phyloP scores from a whole-genome alignment of 2,113 vertebrate species.

The Phoenicopterus ruber region DNA sequence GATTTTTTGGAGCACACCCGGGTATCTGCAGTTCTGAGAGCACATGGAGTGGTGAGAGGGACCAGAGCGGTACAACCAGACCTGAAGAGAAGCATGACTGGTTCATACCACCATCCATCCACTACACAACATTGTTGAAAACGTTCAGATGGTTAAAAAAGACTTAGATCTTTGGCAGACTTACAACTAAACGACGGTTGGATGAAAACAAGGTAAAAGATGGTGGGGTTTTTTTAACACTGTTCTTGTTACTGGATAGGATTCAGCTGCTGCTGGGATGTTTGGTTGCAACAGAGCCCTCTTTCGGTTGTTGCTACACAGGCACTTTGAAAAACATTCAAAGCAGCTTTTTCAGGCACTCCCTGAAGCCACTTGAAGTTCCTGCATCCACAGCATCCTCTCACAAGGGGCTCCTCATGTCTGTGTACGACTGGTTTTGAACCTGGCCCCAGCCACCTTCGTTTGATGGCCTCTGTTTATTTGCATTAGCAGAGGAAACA shows the following conservation, averaged over 20 bases:
- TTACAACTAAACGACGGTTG: neutral
- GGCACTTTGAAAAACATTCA: neutral
- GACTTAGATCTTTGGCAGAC: neutral
- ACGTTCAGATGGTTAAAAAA: neutral
- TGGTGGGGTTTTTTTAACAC: accelerated
- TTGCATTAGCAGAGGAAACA: neutral
- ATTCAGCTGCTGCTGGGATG: neutral
- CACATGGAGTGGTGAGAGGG: neutral
- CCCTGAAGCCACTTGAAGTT: neutral
- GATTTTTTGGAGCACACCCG: neutral
- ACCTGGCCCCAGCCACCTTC: neutral
- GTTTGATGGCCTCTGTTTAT: neutral
- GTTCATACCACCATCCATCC: neutral
- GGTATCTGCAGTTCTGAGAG: neutral
- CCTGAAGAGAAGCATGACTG: neutral
- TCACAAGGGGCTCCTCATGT: neutral
- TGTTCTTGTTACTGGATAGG: neutral
- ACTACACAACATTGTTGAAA: neutral
- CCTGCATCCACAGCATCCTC: neutral
- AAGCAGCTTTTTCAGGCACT: neutral
- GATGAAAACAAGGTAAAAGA: neutral
- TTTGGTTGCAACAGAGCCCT: neutral
- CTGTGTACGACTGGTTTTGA: neutral
- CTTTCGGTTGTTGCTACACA: neutral
- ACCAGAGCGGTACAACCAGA: neutral